Percentiles rank a stretch among this genome's conserved stretches.
Evolutionary conservation across 2,797 vertebrate genomes (phyloP).

Genomic region (Mormyrus proboscirostris): DNA sequence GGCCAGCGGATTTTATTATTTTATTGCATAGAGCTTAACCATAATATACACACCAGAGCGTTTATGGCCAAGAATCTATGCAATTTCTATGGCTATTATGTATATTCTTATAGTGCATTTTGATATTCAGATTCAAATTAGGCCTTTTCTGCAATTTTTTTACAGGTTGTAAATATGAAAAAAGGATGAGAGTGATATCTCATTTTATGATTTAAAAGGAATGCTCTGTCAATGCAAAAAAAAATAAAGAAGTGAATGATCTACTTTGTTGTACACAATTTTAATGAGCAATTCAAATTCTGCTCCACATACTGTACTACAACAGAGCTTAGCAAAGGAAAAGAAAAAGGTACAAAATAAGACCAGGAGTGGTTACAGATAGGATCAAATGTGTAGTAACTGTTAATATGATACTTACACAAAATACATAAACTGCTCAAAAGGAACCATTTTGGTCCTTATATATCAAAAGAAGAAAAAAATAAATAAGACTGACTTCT

Average conservation of each 20-base stretch:
- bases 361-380: conserved; percentile 23
- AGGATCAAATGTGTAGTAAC: conserved; percentile 39
- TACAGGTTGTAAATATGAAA: not conserved
- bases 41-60: not conserved
- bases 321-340: conserved; percentile 42
- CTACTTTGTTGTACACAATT: conserved; percentile 42
- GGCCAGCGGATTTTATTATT: not conserved
- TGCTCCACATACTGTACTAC: conserved; percentile 48
- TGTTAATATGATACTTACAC: conserved; percentile 67
- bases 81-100: not conserved
- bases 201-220: not conserved
- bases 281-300: conserved; percentile 19
- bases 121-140: conserved; percentile 13
- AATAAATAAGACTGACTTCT: conserved; percentile 48
- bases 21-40: not conserved
- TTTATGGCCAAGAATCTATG: not conserved
- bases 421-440: conserved; percentile 77
- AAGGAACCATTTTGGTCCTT: conserved; percentile 61
- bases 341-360: conserved; percentile 45
- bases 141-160: not conserved
- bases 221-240: not conserved
- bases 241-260: not conserved
- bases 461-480: conserved; percentile 47
- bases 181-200: not conserved
- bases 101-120: not conserved